These are phyloP conservation scores for Gasteruption jaculator DNA, from an alignment of 2,888 invertebrate species.

Conservation along the genomic window DNA sequence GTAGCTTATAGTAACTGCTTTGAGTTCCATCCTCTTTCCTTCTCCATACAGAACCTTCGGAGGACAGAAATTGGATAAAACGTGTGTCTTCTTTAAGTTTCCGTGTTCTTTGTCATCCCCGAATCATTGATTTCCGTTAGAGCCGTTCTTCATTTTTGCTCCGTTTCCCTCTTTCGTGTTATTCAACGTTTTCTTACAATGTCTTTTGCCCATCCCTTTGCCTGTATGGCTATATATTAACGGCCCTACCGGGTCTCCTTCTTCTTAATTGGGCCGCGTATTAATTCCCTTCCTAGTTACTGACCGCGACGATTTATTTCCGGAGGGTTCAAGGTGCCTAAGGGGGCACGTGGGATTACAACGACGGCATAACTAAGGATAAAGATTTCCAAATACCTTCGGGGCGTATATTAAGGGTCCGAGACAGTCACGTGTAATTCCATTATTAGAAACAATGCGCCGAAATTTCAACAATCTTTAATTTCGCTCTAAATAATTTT, in stretches of 20 bases:
- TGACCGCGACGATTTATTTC: slow-evolving; percentile 33
- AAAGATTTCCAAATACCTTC: slow-evolving; percentile 22
- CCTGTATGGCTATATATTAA: slow-evolving; percentile 24
- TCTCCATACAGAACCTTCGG: too few relatives aligned
- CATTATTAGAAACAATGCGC: too few relatives aligned
- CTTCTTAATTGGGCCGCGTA: slow-evolving; percentile 35
- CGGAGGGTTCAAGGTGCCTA: slow-evolving; percentile 6
- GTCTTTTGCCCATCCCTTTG: slow-evolving; percentile 16
- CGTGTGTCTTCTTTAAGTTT: too few relatives aligned
- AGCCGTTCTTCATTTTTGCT: slow-evolving; percentile 8
- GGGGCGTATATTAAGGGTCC: too few relatives aligned
- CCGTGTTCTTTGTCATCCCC: slow-evolving; percentile 13
- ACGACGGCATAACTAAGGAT: slow-evolving; percentile 28
- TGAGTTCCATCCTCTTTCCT: slow-evolving; percentile 5
- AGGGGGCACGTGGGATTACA: slow-evolving; percentile 30
- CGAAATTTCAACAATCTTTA: slow-evolving; percentile 4
- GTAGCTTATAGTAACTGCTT: slow-evolving; percentile 29
- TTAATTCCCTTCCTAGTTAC: slow-evolving; percentile 30
- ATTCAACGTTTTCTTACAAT: slow-evolving; percentile 6
- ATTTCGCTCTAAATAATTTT: too few relatives aligned
- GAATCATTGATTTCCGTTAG: too few relatives aligned
- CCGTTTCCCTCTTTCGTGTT: neutral
- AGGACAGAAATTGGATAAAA: too few relatives aligned
- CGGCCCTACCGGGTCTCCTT: slow-evolving; percentile 17
- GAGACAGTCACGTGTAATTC: too few relatives aligned